phyloP scores from a whole-genome alignment of 2,888 invertebrate species.

The Brenthis daphne region DNA sequence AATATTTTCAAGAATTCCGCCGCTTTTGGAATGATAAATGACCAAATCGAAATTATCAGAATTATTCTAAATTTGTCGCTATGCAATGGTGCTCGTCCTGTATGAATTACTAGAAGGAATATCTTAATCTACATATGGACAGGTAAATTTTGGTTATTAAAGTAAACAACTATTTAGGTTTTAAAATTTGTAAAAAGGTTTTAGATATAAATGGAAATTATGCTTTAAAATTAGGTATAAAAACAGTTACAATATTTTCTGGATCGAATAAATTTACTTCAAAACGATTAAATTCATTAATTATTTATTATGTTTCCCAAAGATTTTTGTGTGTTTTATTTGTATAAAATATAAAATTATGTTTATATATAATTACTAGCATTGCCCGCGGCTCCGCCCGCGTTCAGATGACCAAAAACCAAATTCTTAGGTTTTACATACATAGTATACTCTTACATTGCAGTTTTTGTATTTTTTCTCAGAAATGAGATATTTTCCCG shows the following conservation, averaged over 20 bases:
- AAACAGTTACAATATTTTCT: too few relatives aligned
- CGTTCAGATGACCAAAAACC: too few relatives aligned
- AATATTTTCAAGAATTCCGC: background rate
- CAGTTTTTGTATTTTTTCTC: too few relatives aligned
- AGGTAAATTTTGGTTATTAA: conserved; percentile 8
- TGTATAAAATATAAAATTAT: too few relatives aligned
- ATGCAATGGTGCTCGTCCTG: conserved; percentile 30
- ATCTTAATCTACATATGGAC: conserved; percentile 10
- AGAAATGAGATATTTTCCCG: too few relatives aligned
- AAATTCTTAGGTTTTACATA: too few relatives aligned
- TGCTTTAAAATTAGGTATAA: background rate
- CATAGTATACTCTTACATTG: too few relatives aligned
- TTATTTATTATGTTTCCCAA: too few relatives aligned
- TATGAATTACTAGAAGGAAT: conserved; percentile 20
- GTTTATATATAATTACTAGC: background rate
- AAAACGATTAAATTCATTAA: too few relatives aligned
- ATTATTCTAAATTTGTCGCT: conserved; percentile 31
- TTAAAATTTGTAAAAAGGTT: conserved; percentile 15
- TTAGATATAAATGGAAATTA: background rate
- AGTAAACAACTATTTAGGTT: background rate
- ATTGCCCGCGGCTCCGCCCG: too few relatives aligned
- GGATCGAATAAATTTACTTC: too few relatives aligned
- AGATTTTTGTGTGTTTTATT: too few relatives aligned
- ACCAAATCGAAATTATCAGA: conserved; percentile 10
- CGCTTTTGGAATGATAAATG: conserved; percentile 7